phyloP scores from a whole-genome alignment of 2,797 vertebrate genomes.

The Centroberyx gerrardi region DNA sequence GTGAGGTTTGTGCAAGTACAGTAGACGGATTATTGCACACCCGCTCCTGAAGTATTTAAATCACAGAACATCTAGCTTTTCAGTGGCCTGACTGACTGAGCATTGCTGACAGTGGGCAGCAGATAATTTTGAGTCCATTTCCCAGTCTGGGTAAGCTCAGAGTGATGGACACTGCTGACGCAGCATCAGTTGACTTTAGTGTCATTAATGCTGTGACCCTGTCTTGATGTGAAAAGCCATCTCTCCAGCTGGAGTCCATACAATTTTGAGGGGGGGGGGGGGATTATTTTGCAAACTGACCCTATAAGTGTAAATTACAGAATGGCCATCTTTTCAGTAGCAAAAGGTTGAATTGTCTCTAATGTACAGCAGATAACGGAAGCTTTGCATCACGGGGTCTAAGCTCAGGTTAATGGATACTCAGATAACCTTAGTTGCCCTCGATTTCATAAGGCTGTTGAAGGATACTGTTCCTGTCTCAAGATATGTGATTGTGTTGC shows the following conservation, averaged over 20 bases:
- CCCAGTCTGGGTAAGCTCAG: background rate
- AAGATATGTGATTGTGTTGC: conserved; percentile 46
- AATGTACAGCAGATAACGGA: background rate
- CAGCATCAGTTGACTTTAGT: background rate
- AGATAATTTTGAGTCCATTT: background rate
- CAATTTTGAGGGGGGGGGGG: background rate
- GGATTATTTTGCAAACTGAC: background rate
- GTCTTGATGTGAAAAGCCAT: background rate
- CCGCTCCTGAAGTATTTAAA: conserved; percentile 4
- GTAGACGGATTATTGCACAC: conserved; percentile 9
- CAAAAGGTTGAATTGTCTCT: background rate
- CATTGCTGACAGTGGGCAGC: conserved; percentile 5
- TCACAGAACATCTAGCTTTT: conserved; percentile 20
- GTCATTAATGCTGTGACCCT: background rate
- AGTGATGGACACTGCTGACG: background rate
- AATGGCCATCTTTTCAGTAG: background rate
- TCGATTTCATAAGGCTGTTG: conserved; percentile 18
- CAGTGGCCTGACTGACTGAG: background rate
- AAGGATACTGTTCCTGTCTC: conserved; percentile 28
- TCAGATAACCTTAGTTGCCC: conserved; percentile 18
- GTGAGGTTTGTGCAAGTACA: too few species aligned
- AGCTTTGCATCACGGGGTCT: conserved; percentile 1
- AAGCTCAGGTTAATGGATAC: conserved; percentile 15
- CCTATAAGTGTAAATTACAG: background rate
- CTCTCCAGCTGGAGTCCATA: background rate